phyloP scores from a whole-genome alignment of 2,113 vertebrate genomes.

The human (Homo sapiens) region GRCh38 chr13:61287501-61288000 shows the following conservation, averaged over 20 bases:
- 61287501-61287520: too few relatives aligned
- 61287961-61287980: background rate
- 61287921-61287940: constrained; percentile 35
- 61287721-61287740: constrained; percentile 48
- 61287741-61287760: constrained; percentile 31
- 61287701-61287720: constrained; percentile 54
- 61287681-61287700: background rate
- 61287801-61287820: constrained; percentile 39
- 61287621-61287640: background rate
- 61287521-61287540: too few relatives aligned
- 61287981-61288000: constrained; percentile 2
- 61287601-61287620: background rate
- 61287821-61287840: constrained; percentile 45
- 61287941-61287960: constrained; percentile 10
- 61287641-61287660: background rate
- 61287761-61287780: constrained; percentile 45
- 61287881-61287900: constrained; percentile 46
- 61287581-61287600: background rate
- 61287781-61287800: constrained; percentile 44
- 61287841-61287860: constrained; percentile 41
- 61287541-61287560: background rate
- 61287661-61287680: background rate
- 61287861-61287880: constrained; percentile 59
- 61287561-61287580: background rate
- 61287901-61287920: constrained; percentile 50